phyloP scores from a whole-genome alignment of 2,888 invertebrate genomes.

The Eristalis intricaria region DNA sequence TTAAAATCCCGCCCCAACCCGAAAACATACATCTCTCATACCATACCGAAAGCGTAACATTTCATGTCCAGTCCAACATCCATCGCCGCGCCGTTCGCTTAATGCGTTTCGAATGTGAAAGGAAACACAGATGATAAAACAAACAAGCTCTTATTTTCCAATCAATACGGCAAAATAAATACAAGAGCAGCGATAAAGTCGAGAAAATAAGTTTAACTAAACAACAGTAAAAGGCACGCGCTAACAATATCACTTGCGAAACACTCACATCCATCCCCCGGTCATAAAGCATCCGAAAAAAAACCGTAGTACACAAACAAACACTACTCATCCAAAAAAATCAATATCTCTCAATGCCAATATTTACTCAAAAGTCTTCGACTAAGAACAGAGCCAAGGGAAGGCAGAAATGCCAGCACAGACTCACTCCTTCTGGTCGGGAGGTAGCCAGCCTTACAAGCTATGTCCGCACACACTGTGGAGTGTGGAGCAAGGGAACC shows the following conservation, averaged over 20 bases:
- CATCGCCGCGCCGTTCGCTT: not conserved
- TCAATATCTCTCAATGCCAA: conserved; percentile 38
- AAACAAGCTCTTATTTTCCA: conserved; percentile 11
- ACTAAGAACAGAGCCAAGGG: conserved; percentile 1
- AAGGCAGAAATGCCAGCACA: not conserved
- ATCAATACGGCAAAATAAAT: conserved; percentile 19
- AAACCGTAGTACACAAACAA: conserved; percentile 11
- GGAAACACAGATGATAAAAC: not conserved
- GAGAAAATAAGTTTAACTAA: conserved; percentile 13
- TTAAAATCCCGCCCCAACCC: not conserved
- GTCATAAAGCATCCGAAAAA: not conserved
- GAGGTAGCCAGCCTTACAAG: not conserved
- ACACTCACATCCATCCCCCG: not conserved
- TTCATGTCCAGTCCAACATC: not conserved
- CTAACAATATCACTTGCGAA: conserved; percentile 8
- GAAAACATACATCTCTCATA: not conserved
- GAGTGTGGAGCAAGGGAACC: not conserved
- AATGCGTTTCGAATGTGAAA: not conserved
- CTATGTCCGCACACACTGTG: not conserved
- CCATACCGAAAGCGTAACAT: not conserved
- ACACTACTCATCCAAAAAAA: conserved; percentile 29
- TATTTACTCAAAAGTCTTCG: conserved; percentile 40
- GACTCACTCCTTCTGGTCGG: not conserved
- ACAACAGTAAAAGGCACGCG: conserved; percentile 18
- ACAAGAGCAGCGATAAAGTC: not conserved